These are phyloP conservation scores for Drosophila putrida DNA, from an alignment of 2,888 invertebrate species.

Conservation along the genomic window DNA sequence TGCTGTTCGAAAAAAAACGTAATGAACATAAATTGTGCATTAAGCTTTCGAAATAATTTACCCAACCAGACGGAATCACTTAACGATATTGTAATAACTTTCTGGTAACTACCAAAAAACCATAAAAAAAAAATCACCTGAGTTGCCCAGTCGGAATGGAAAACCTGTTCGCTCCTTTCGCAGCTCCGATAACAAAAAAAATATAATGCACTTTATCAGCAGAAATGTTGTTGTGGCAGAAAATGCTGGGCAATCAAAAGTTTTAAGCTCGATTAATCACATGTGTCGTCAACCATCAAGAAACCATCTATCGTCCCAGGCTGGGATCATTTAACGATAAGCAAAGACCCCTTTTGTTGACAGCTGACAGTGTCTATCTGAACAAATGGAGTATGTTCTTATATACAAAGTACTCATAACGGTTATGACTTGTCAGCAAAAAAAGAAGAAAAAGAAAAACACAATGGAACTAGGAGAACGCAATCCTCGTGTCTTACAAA, in stretches of 20 bases:
- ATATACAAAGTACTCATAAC: slow-evolving; percentile 13
- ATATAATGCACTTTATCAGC: slow-evolving; percentile 56
- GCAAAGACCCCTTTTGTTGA: slow-evolving; percentile 51
- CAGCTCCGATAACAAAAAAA: slow-evolving; percentile 46
- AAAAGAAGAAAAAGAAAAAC: slow-evolving; percentile 18
- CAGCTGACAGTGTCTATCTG: slow-evolving; percentile 45
- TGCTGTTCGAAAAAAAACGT: slow-evolving; percentile 29
- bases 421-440: slow-evolving; percentile 36
- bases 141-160: background rate
- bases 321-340: slow-evolving; percentile 65
- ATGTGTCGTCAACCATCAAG: slow-evolving; percentile 15
- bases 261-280: slow-evolving; percentile 66
- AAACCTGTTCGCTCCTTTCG: slow-evolving; percentile 14
- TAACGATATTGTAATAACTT: slow-evolving; percentile 37
- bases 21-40: slow-evolving; percentile 47
- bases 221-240: slow-evolving; percentile 14
- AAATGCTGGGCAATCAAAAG: slow-evolving; percentile 52
- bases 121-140: slow-evolving; percentile 4
- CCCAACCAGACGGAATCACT: slow-evolving; percentile 34
- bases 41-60: slow-evolving; percentile 20
- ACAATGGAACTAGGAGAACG: slow-evolving; percentile 13
- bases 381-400: slow-evolving; percentile 10
- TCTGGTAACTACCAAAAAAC: slow-evolving; percentile 5
- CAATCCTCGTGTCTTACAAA: slow-evolving; percentile 11
- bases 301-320: slow-evolving; percentile 16